A percentile compares a stretch with the other conserved stretches of the same genome.
phyloP scores from a whole-genome alignment of 2,113 vertebrate genomes.

The Todiramphus saurophagus region DNA sequence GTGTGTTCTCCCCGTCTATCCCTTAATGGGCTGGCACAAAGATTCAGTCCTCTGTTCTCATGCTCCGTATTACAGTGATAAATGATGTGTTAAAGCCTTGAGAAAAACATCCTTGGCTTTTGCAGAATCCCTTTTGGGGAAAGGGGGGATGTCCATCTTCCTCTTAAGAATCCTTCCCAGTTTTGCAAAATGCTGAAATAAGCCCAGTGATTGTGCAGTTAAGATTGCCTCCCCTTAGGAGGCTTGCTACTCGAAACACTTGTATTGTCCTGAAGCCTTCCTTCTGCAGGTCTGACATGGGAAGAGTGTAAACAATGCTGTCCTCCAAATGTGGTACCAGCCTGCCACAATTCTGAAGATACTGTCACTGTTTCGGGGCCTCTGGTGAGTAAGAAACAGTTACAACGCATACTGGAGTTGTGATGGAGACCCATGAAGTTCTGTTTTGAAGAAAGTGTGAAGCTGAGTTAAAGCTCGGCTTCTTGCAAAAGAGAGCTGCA shows the following conservation, averaged over 20 bases:
- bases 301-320: conserved; percentile 87
- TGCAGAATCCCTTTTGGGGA: background rate
- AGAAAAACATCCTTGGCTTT: background rate
- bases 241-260: background rate
- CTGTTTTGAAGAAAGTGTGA: background rate
- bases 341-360: conserved; percentile 94
- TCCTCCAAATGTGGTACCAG: conserved; percentile 88
- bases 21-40: background rate
- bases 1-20: background rate
- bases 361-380: conserved; percentile 94
- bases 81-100: background rate
- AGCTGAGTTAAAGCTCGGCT: background rate
- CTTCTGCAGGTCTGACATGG: conserved; percentile 89
- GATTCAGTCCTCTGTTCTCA: background rate
- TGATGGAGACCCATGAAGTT: background rate
- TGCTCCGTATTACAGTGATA: background rate
- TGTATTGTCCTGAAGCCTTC: background rate
- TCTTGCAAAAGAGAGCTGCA: background rate
- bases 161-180: background rate
- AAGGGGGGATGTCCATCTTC: fast-evolving
- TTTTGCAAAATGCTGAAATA: background rate
- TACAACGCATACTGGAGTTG: fast-evolving
- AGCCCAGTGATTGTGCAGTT: background rate
- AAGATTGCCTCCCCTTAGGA: background rate
- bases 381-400: conserved; percentile 75